phyloP scores from a whole-genome alignment of 2,113 vertebrate genomes.

The Halcyon malimbica region DNA sequence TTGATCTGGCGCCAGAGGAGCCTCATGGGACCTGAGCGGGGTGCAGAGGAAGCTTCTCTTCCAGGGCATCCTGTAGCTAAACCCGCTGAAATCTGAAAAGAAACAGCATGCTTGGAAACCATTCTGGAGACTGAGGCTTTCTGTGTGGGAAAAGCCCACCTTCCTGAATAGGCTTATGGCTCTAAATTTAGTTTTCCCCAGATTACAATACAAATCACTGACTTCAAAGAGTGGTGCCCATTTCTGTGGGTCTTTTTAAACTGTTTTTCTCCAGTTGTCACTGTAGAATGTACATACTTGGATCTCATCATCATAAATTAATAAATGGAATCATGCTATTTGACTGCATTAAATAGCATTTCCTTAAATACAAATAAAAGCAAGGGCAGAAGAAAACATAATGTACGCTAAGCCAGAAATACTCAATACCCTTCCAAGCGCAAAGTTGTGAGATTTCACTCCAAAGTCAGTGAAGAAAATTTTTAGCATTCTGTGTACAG shows the following conservation, averaged over 20 bases:
- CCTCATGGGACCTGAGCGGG: accelerated
- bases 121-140: background rate
- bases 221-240: background rate
- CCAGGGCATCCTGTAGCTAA: background rate
- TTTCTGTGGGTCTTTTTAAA: background rate
- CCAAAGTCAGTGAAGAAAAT: background rate
- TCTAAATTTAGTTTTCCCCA: background rate
- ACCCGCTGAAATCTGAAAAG: background rate
- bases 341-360: background rate
- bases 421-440: background rate
- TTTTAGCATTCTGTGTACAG: background rate
- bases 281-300: background rate
- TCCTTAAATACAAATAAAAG: background rate
- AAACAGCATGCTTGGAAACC: background rate
- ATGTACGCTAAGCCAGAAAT: background rate
- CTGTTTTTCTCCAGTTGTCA: background rate
- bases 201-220: background rate
- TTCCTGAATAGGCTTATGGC: background rate
- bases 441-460: background rate
- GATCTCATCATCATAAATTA: background rate
- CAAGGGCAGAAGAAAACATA: background rate
- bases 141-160: background rate
- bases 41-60: background rate
- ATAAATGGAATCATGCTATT: no score
- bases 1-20: background rate